These are phyloP conservation scores for Pagrus major DNA, from an alignment of 2,113 vertebrate genomes.

Conservation along the genomic window DNA sequence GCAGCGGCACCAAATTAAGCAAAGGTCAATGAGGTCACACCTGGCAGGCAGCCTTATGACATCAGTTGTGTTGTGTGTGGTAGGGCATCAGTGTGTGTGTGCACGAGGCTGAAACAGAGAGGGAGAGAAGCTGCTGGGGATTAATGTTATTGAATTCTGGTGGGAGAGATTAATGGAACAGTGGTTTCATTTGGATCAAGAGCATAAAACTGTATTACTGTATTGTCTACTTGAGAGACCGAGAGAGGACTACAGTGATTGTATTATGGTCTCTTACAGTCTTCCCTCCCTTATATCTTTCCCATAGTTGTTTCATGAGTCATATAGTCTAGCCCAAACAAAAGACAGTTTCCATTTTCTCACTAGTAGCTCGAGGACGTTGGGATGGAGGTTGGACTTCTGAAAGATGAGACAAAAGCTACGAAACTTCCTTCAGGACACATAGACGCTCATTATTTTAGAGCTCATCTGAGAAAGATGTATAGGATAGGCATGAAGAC, in stretches of 20 bases:
- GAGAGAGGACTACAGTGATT: constrained; percentile 10
- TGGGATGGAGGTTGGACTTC: constrained; percentile 36
- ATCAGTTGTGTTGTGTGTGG: constrained; percentile 12
- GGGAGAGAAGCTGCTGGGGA: constrained; percentile 12
- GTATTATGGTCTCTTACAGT: constrained; percentile 20
- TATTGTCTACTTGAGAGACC: constrained; percentile 14
- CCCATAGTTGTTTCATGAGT: constrained; percentile 37
- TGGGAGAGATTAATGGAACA: constrained; percentile 57
- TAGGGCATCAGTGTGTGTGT: constrained; percentile 23
- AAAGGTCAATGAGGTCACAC: constrained; percentile 64
- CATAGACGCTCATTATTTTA: background rate
- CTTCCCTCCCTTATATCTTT: constrained; percentile 26
- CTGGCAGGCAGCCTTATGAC: constrained; percentile 19
- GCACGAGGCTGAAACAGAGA: constrained; percentile 23
- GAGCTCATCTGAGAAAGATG: constrained; percentile 30
- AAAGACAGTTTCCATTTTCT: constrained; percentile 60
- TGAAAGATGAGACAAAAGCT: constrained; percentile 61
- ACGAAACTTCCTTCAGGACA: constrained; percentile 53
- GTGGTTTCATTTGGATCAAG: constrained; percentile 62
- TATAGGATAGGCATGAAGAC: constrained; percentile 8
- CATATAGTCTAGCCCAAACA: constrained; percentile 48
- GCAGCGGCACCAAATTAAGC: constrained; percentile 39
- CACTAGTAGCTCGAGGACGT: constrained; percentile 44
- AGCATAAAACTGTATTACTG: constrained; percentile 44
- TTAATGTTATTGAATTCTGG: constrained; percentile 50